A percentile compares a stretch with the other conserved stretches of the same genome.
These are phyloP conservation scores for Portevinia maculata DNA, from an alignment of 2,888 invertebrate species.

Conservation along the genomic window DNA sequence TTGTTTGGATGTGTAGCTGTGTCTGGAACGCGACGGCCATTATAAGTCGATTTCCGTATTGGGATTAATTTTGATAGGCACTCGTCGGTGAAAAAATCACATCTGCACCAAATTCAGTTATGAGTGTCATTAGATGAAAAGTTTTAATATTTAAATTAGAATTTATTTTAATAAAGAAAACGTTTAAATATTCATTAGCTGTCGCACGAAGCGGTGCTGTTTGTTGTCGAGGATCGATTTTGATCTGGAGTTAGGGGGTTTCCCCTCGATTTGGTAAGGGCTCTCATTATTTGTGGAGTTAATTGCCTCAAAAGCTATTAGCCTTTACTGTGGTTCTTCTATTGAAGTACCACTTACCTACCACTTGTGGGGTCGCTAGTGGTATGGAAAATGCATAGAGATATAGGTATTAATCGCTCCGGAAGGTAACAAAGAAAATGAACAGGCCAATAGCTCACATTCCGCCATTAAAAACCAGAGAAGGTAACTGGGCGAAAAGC, in stretches of 20 bases:
- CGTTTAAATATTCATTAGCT: constrained; percentile 56
- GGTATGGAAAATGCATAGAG: too few species aligned
- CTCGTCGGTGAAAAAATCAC: constrained; percentile 29
- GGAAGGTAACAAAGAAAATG: too few species aligned
- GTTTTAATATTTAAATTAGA: constrained; percentile 20
- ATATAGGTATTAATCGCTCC: too few species aligned
- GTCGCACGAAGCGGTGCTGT: constrained; percentile 9
- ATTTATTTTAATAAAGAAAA: constrained; percentile 29
- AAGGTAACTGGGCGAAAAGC: too few species aligned
- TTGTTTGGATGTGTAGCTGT: not conserved
- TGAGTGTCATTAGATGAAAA: constrained; percentile 27
- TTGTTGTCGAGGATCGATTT: constrained; percentile 26
- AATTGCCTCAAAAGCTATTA: constrained; percentile 26
- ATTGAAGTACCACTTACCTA: too few species aligned
- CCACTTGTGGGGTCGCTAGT: too few species aligned
- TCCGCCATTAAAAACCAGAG: too few species aligned
- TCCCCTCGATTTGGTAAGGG: constrained; percentile 32
- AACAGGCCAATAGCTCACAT: too few species aligned
- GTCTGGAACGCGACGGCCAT: constrained; percentile 22
- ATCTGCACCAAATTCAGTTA: constrained; percentile 30
- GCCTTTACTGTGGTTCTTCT: constrained; percentile 3
- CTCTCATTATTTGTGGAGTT: constrained; percentile 8
- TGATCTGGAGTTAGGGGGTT: not conserved
- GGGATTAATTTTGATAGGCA: constrained; percentile 17
- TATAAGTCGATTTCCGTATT: constrained; percentile 67